A percentile compares a stretch with the other conserved stretches of the same genome.
These are phyloP conservation scores for Herpetotheres cachinnans DNA, from an alignment of 2,113 vertebrate genomes.

Conservation along the genomic window DNA sequence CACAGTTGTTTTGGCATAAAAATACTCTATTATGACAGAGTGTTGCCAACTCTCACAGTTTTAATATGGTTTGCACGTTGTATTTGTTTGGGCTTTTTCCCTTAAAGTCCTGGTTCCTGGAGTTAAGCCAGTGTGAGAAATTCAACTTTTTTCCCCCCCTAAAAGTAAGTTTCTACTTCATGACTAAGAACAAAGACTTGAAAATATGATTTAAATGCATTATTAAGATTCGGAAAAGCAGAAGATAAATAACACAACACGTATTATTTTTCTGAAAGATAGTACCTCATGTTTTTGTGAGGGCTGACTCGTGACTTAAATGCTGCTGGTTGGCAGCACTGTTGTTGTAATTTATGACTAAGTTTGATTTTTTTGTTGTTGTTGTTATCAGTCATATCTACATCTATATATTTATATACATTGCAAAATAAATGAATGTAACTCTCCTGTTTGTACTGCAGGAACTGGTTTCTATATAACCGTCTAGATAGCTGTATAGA, in stretches of 20 bases:
- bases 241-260: background rate
- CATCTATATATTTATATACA: background rate
- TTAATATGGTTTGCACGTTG: background rate
- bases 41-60: background rate
- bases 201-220: background rate
- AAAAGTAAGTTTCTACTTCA: background rate
- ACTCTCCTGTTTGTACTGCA: background rate
- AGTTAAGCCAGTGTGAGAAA: background rate
- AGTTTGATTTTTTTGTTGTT: background rate
- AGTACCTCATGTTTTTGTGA: background rate
- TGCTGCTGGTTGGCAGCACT: background rate
- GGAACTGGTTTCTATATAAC: background rate
- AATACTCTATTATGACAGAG: background rate
- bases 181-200: constrained; percentile 25
- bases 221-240: background rate
- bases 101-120: background rate
- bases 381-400: background rate
- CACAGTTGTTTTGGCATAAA: constrained; percentile 27
- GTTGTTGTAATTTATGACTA: background rate
- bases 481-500: accelerated
- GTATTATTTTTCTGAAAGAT: background rate
- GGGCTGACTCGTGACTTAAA: background rate
- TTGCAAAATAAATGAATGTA: background rate
- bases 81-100: constrained; percentile 7
- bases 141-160: accelerated